Evolutionary conservation across 1,140 invertebrate species (phyloP).

Genomic region (Carcinoscorpius rotundicauda): DNA sequence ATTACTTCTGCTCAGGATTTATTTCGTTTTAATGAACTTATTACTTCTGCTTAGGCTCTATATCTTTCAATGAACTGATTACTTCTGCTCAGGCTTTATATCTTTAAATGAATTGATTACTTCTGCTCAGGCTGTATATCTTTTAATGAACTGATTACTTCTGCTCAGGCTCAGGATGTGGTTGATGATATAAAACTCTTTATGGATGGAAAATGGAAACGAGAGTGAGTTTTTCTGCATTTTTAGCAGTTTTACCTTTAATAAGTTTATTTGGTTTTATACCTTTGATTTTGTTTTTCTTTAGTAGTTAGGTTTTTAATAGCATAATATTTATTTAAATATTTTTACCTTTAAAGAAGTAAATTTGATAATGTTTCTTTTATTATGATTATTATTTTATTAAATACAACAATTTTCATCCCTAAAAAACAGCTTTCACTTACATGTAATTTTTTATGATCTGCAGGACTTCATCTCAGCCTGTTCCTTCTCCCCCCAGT

Average conservation of each 20-base stretch:
- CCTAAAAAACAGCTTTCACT: conserved; percentile 1
- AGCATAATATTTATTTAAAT: neutral
- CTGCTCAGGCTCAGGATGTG: conserved; percentile 59
- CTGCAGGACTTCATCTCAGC: conserved; percentile 8
- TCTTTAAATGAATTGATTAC: too few relatives aligned
- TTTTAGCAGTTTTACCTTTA: too few relatives aligned
- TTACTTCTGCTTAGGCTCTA: conserved; percentile 44
- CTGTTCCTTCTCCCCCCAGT: conserved; percentile 30
- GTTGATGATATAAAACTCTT: conserved; percentile 76
- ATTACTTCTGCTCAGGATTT: too few relatives aligned
- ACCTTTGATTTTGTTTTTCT: too few relatives aligned
- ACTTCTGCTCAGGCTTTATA: too few relatives aligned
- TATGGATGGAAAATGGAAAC: conserved; percentile 18
- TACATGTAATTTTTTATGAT: neutral
- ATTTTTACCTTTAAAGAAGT: neutral
- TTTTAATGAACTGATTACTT: too few relatives aligned
- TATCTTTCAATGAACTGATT: too few relatives aligned
- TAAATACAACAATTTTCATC: neutral
- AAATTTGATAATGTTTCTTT: too few relatives aligned
- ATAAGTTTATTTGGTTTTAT: too few relatives aligned
- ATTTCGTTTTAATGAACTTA: too few relatives aligned
- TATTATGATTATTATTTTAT: neutral
- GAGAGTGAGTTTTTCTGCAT: conserved; percentile 7
- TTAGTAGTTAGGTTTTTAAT: neutral
- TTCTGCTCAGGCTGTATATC: too few relatives aligned